Base-by-base conservation (phyloP, 2,888 invertebrate species). In the Pristionchus fissidentatus region DNA sequence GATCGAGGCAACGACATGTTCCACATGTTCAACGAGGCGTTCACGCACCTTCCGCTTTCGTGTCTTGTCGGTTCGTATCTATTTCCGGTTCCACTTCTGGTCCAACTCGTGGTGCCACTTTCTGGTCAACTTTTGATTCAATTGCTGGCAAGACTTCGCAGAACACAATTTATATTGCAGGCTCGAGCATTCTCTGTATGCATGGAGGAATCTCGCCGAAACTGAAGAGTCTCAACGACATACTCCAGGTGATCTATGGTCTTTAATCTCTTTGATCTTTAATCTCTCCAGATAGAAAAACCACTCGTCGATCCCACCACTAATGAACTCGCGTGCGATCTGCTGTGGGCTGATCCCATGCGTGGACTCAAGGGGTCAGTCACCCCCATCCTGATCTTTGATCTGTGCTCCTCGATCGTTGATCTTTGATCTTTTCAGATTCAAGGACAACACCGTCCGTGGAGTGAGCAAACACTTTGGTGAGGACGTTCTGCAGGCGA, bases 11-110 rank as follows among this genome's bases (percentile, higher is more conserved):
- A 77, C 8, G 35, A 60, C 62, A 52, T 87, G 26, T 87, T 85
- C 85, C 46, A 60, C 26, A 66, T 60, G 19, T 87, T 84, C 83
- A 87, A 87, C 78, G 85, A 85, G 43, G 46, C 86, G 10, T 87
- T 87, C 83, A 79, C 78, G 38, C 46, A 84, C 26, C 55, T 87
- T 38, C 87, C 87, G 32, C 70, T 87, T 19, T 84, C 86, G 52
- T 87, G 87, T 13, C 15, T 87, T 55, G 70, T 87, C 15, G 60
- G 60, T 60, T 3, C 29, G 60, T 29, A 57, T 19, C 22, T 19
- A 8, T 57, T 26, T 60, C 29, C 15, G 3, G 10, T 32, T 32
- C n/a, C 32, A 57, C 26, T 26, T 60, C 3, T 15, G 29, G 29
- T 29, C 7, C 32, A 29, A 29, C 26, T 26, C 29, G 32, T 60